A percentile compares a stretch with the other conserved stretches of the same genome.
phyloP scores from a whole-genome alignment of 2,888 invertebrate species.

The Euzetes globulus region DNA sequence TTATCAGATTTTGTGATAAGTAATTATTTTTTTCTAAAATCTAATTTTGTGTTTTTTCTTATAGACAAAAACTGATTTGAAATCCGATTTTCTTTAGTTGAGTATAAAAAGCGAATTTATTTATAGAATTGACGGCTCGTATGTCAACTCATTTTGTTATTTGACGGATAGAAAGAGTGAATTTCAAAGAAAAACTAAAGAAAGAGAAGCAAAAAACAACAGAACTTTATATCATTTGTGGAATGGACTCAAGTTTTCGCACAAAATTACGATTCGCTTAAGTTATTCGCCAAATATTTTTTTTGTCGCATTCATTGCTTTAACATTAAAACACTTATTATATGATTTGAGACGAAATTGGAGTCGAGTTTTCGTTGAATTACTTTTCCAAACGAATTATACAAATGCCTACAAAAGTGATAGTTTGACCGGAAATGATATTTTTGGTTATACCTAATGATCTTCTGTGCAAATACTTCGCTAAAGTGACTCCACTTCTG shows the following conservation, averaged over 20 bases:
- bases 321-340: background rate
- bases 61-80: background rate
- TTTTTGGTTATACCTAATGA: background rate
- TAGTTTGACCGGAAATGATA: background rate
- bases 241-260: background rate
- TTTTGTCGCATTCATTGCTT: background rate
- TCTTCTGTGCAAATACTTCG: background rate
- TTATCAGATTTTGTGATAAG: too few species aligned
- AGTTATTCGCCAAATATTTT: background rate
- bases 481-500: background rate
- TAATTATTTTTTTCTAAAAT: background rate
- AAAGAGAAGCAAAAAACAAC: background rate
- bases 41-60: background rate
- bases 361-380: background rate
- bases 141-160: constrained; percentile 10
- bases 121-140: background rate
- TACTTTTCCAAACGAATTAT: background rate
- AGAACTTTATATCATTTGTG: too few species aligned
- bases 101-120: background rate
- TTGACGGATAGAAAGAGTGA: background rate
- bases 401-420: background rate
- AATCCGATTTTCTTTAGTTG: background rate
- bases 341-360: background rate
- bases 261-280: background rate
- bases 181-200: background rate